Evolutionary conservation across 2,888 invertebrate genomes (phyloP).

Genomic region (Notodonta dromedarius): DNA sequence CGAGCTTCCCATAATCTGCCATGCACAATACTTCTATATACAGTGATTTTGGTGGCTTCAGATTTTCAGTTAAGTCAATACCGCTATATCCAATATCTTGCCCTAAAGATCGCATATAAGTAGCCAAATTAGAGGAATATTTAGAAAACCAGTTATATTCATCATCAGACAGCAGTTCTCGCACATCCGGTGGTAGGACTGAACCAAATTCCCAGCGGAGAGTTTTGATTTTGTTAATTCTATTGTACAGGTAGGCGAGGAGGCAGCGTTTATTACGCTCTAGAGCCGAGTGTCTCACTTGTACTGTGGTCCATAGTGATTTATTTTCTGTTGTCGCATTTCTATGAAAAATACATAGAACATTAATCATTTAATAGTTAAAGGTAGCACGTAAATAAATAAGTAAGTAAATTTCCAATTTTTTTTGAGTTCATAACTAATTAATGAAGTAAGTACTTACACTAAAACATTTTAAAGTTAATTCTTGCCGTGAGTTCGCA

Average conservation of each 20-base stretch:
- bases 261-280: slow-evolving; percentile 96
- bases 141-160: slow-evolving; percentile 95
- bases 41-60: slow-evolving; percentile 95
- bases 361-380: neutral
- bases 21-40: slow-evolving; percentile 96
- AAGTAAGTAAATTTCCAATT: too few relatives aligned
- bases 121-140: slow-evolving; percentile 93
- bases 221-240: slow-evolving; percentile 92
- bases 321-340: slow-evolving; percentile 84
- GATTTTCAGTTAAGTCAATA: slow-evolving; percentile 93
- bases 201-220: slow-evolving; percentile 98
- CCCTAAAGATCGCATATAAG: slow-evolving; percentile 95
- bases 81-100: slow-evolving; percentile 88
- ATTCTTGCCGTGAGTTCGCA: too few relatives aligned
- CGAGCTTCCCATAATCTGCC: slow-evolving; percentile 96
- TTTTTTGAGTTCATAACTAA: too few relatives aligned
- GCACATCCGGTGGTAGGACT: slow-evolving; percentile 93
- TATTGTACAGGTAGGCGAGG: slow-evolving; percentile 91
- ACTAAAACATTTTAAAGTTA: too few relatives aligned
- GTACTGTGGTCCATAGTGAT: slow-evolving; percentile 89
- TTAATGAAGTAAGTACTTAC: too few relatives aligned
- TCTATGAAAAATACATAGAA: slow-evolving; percentile 50
- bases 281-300: slow-evolving; percentile 93
- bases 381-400: too few relatives aligned
- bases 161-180: slow-evolving; percentile 89